These are phyloP conservation scores for Lycodopsis pacificus DNA, from an alignment of 2,797 vertebrate genomes.

Conservation along the genomic window DNA sequence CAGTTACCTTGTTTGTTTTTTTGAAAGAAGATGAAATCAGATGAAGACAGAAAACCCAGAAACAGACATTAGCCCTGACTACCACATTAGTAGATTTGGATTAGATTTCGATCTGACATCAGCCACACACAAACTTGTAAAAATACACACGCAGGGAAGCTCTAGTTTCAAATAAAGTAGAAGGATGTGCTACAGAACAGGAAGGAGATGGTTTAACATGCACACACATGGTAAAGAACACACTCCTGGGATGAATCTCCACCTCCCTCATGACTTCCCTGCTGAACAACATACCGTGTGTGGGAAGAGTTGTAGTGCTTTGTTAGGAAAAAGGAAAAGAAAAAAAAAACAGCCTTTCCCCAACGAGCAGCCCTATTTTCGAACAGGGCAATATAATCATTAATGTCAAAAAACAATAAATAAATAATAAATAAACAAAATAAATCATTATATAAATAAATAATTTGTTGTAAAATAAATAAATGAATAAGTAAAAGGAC, in stretches of 20 bases:
- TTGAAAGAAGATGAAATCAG: conserved; percentile 22
- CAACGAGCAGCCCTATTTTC: conserved; percentile 18
- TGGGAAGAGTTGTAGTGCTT: conserved; percentile 19
- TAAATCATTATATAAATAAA: conserved; percentile 52
- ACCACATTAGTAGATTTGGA: conserved; percentile 37
- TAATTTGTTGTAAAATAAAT: conserved; percentile 52
- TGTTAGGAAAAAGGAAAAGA: not conserved
- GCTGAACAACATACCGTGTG: conserved; percentile 12
- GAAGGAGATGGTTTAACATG: conserved; percentile 47
- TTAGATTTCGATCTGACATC: conserved; percentile 22
- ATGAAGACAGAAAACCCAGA: conserved; percentile 44
- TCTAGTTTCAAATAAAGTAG: conserved; percentile 50
- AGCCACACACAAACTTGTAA: conserved; percentile 19
- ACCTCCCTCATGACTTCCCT: not conserved
- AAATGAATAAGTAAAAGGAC: conserved; percentile 45
- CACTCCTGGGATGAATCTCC: conserved; percentile 26
- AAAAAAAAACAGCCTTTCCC: conserved; percentile 19
- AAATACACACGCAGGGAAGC: conserved; percentile 59
- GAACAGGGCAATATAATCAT: conserved; percentile 28
- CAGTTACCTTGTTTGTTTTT: conserved; percentile 23
- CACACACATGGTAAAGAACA: conserved; percentile 18
- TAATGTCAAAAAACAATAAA: conserved; percentile 54
- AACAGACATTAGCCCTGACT: conserved; percentile 62
- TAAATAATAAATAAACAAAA: conserved; percentile 56
- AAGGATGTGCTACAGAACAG: conserved; percentile 65